Evolutionary conservation across 2,797 vertebrate genomes (phyloP).

Genomic region (Heteromormyrus szaboi): DNA sequence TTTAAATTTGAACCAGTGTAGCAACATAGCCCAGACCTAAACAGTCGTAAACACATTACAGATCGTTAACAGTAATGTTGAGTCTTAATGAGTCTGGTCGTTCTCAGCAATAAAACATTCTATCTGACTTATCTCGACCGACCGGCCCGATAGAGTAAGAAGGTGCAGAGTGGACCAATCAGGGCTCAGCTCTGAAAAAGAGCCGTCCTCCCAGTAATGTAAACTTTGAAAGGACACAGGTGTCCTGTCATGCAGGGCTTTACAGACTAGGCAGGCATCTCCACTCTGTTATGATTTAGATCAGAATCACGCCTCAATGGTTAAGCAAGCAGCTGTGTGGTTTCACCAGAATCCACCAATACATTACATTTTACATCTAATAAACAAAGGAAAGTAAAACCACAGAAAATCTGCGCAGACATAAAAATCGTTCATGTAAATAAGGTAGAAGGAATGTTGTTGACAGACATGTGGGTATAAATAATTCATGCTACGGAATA

Average conservation of each 20-base stretch:
- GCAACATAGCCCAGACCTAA: neutral
- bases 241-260: neutral
- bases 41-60: neutral
- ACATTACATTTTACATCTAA: neutral
- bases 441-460: conserved; percentile 25
- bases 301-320: neutral
- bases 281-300: neutral
- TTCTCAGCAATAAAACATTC: neutral
- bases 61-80: neutral
- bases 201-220: neutral
- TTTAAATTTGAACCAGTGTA: neutral
- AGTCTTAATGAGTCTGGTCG: neutral
- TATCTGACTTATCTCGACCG: neutral
- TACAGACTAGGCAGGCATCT: neutral
- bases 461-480: conserved; percentile 21
- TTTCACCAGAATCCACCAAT: neutral
- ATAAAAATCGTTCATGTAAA: neutral
- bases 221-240: neutral
- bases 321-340: neutral
- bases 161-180: neutral
- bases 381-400: neutral
- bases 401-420: neutral
- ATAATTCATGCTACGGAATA: conserved; percentile 30
- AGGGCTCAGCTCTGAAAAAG: neutral
- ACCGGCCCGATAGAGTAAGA: neutral